A percentile compares a stretch with the other conserved stretches of the same genome.
phyloP scores from a whole-genome alignment of 2,797 vertebrate genomes.

The Rhinella marina region DNA sequence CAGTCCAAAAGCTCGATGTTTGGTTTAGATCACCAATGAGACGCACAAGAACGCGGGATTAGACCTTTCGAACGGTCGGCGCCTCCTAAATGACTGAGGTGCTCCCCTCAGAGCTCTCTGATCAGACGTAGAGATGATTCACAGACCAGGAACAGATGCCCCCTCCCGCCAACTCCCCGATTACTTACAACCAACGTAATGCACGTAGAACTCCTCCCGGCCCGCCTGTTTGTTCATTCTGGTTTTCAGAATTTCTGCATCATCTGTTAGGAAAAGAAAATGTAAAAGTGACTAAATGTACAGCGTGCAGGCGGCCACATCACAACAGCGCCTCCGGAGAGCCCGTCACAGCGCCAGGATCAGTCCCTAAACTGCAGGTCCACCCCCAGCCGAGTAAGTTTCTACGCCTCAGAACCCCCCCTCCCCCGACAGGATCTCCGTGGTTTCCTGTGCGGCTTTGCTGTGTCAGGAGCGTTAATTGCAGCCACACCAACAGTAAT shows the following conservation, averaged over 20 bases:
- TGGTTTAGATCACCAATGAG: not conserved
- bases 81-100: not conserved
- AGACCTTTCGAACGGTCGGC: not conserved
- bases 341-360: too few relatives aligned
- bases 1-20: not conserved
- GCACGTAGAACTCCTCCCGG: slow-evolving; percentile 53
- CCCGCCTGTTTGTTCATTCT: slow-evolving; percentile 55
- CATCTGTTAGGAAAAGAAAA: slow-evolving; percentile 31
- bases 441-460: too few relatives aligned
- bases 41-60: not conserved
- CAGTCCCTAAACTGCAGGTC: too few relatives aligned
- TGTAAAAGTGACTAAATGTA: not conserved
- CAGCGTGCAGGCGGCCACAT: too few relatives aligned
- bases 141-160: not conserved
- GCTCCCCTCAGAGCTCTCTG: not conserved
- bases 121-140: not conserved
- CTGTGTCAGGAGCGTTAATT: too few relatives aligned
- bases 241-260: slow-evolving; percentile 54
- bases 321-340: not conserved
- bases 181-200: slow-evolving; percentile 56
- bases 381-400: too few relatives aligned
- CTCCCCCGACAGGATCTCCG: too few relatives aligned
- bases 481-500: too few relatives aligned
- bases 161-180: not conserved
- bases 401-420: too few relatives aligned